These are phyloP conservation scores for Perizoma affinitatum DNA, from an alignment of 2,888 invertebrate species.

Conservation along the genomic window DNA sequence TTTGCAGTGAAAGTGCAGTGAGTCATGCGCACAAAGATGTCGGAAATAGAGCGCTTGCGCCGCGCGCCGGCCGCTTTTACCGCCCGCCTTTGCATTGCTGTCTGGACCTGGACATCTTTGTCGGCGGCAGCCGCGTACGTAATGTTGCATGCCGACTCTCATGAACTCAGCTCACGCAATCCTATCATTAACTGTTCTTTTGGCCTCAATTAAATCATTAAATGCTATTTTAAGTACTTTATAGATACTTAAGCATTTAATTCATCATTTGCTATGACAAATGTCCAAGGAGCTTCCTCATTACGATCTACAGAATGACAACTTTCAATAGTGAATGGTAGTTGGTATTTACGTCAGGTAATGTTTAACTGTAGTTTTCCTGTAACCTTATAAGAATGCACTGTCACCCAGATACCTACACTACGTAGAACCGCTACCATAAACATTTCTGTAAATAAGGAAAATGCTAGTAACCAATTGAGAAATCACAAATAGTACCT, in stretches of 20 bases:
- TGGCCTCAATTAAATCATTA: too few relatives aligned
- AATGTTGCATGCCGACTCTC: conserved; percentile 3
- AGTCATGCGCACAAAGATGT: conserved; percentile 59
- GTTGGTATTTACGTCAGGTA: conserved; percentile 8
- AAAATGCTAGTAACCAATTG: conserved; percentile 20
- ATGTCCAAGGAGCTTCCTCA: conserved; percentile 4
- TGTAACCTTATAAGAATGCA: conserved; percentile 10
- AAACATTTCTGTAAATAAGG: conserved; percentile 24
- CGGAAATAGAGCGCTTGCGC: conserved; percentile 64
- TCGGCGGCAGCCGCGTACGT: conserved; percentile 2
- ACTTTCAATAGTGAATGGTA: not conserved
- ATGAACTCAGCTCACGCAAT: conserved; percentile 13
- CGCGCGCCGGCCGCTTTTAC: conserved; percentile 22
- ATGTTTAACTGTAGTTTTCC: conserved; percentile 22
- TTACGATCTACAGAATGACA: too few relatives aligned
- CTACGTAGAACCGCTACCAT: conserved; percentile 17
- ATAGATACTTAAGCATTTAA: not conserved
- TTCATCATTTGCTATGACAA: not conserved
- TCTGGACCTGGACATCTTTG: conserved; percentile 16
- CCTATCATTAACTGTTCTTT: not conserved
- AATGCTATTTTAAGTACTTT: too few relatives aligned
- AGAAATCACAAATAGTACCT: conserved; percentile 8
- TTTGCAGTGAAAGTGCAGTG: conserved; percentile 77
- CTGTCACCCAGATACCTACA: not conserved
- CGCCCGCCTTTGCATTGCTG: conserved; percentile 25